A percentile compares a stretch with the other conserved stretches of the same genome.
Evolutionary conservation across 2,888 invertebrate genomes (phyloP).

Genomic region (Sipha maydis): DNA sequence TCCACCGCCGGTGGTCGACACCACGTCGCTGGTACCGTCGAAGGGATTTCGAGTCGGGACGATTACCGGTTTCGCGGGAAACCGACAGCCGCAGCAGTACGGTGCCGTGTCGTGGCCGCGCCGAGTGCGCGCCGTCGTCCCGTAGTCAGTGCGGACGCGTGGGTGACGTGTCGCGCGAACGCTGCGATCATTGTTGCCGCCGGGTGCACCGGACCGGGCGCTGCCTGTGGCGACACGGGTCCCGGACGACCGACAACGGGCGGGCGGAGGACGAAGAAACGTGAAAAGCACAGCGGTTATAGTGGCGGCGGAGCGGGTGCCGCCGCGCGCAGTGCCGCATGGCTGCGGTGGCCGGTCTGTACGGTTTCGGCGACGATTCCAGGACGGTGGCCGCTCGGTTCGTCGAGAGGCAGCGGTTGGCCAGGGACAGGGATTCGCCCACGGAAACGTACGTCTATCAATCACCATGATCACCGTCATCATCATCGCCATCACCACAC

Average conservation of each 20-base stretch:
- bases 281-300: not conserved
- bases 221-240: not conserved
- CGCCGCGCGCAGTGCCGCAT: slow-evolving; percentile 67
- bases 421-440: slow-evolving; percentile 62
- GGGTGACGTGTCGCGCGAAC: not conserved
- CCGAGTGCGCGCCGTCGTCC: not conserved
- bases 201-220: not conserved
- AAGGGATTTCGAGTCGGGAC: too few relatives aligned
- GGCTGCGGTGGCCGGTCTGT: slow-evolving; percentile 84
- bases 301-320: slow-evolving; percentile 38
- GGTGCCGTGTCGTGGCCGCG: not conserved
- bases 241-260: slow-evolving; percentile 16
- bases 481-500: not conserved
- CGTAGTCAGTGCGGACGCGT: not conserved
- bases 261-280: not conserved
- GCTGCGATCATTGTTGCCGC: slow-evolving; percentile 4
- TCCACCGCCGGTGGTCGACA: not conserved
- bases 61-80: too few relatives aligned
- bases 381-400: slow-evolving; percentile 68
- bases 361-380: slow-evolving; percentile 81
- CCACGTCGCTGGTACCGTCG: not conserved
- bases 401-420: slow-evolving; percentile 62
- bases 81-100: not conserved
- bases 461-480: not conserved
- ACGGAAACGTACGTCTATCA: slow-evolving; percentile 63